Base-by-base conservation (phyloP, 2,113 vertebrate species). In the Nyctibius bracteatus region DNA sequence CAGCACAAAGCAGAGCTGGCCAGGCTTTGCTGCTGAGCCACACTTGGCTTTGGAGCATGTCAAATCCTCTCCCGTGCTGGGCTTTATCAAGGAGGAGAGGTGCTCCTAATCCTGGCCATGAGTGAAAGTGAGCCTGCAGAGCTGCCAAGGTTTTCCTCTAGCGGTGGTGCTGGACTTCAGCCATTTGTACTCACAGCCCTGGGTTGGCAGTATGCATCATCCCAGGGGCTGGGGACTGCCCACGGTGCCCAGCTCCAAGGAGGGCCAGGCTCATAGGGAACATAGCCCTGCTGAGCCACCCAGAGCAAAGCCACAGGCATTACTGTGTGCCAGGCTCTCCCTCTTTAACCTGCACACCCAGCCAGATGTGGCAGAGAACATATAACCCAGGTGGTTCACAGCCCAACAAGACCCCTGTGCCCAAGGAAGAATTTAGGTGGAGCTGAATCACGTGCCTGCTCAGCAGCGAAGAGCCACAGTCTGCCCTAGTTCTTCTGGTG, bases 71-170 rank as follows among this genome's bases (percentile, higher is more conserved):
- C 47, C 68, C 86, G 87, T 87, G 89, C 94, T 92, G 89, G 27
- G 65, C 37, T 92, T 96, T 95, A 95, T 94, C 94, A 94, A 75
- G 77, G 63, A 91, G 41, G 77, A 90, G 85, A 89, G 61, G 77
- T 91, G 44, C 41, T 90, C 88, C 94, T 94, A 95, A 91, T 95
- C 81, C 70, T 67, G 80, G 39, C 81, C 1, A 0, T 49, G 61
- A 96, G 94, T 81, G 93, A 96, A 96, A 96, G 89, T 92, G 83
- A 89, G 51, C 35, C 70, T 43, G 43, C 5, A 3, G 62, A 73
- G 35, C 74, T 68, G 63, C 85, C 85, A 85, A 72, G 74, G 41
- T 52, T 86, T 68, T 73, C 65, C 37, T 61, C 82, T 75, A 43
- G 55, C 31, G 17, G 49, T 4, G 0, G 12, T 16, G 58, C 62